Evolutionary conservation across 2,797 vertebrate genomes (phyloP).

Genomic region (Pipistrellus pipistrellus): DNA sequence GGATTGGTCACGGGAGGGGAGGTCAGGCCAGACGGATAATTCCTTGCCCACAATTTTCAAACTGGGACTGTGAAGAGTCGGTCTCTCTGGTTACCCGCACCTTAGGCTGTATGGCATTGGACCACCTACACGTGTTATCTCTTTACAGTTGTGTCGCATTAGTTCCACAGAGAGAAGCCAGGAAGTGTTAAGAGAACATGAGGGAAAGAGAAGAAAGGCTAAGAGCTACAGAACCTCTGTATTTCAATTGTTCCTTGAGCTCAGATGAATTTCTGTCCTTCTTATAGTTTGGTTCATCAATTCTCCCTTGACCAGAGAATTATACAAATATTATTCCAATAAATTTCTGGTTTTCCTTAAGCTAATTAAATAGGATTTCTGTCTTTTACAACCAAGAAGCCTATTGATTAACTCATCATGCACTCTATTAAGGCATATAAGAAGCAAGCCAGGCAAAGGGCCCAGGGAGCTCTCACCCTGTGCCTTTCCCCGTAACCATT

Average conservation of each 20-base stretch:
- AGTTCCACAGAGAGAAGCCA: background rate
- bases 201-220: background rate
- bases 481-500: background rate
- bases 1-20: background rate
- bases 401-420: background rate
- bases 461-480: background rate
- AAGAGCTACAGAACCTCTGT: no score
- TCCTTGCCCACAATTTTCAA: background rate
- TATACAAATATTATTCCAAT: background rate
- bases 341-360: background rate
- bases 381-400: background rate
- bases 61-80: background rate
- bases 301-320: background rate
- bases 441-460: background rate
- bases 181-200: background rate
- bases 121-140: background rate
- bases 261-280: background rate
- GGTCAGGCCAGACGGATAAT: background rate
- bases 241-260: background rate
- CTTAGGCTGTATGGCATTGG: background rate
- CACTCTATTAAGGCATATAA: no score
- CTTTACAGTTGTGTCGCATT: background rate
- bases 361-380: slow-evolving; percentile 29
- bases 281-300: background rate
- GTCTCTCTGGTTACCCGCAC: background rate